A percentile compares a stretch with the other conserved stretches of the same genome.
Conservation (phyloP, 2,113 vertebrate genomes). For the Pseudorhombus dupliciocellatus region DNA sequence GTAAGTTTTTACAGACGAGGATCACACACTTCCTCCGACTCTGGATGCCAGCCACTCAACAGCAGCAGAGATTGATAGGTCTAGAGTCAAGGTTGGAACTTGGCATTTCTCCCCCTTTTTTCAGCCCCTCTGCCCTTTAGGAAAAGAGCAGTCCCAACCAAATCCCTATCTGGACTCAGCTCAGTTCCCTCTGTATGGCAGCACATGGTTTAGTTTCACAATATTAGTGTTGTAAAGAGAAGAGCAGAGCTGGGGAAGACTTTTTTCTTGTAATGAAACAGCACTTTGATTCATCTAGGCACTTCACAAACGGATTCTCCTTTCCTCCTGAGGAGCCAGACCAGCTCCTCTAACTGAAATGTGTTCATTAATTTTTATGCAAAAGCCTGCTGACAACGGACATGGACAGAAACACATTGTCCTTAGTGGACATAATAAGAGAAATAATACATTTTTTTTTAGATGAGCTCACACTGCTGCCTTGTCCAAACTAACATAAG, state of each 20-base stretch:
- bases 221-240: slow-evolving; percentile 31
- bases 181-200: slow-evolving; percentile 34
- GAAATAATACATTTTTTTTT: neutral
- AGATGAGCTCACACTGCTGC: neutral
- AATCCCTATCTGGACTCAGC: slow-evolving; percentile 52
- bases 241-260: slow-evolving; percentile 28
- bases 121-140: slow-evolving; percentile 29
- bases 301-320: slow-evolving; percentile 12
- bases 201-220: slow-evolving; percentile 50
- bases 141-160: slow-evolving; percentile 43
- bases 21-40: slow-evolving; percentile 46
- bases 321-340: slow-evolving; percentile 33
- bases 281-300: slow-evolving; percentile 37
- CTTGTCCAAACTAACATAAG: neutral
- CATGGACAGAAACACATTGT: neutral
- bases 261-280: slow-evolving; percentile 31
- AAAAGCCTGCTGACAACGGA: neutral
- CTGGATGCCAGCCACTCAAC: slow-evolving; percentile 59
- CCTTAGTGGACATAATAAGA: neutral
- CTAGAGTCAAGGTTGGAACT: slow-evolving; percentile 63
- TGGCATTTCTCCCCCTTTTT: slow-evolving; percentile 22
- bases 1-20: slow-evolving; percentile 71
- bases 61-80: slow-evolving; percentile 66
- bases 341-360: neutral
- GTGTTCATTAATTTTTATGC: too few species aligned